Evolutionary conservation across 1,140 invertebrate genomes (phyloP).

Genomic region (Pemphigus obesinymphae): DNA sequence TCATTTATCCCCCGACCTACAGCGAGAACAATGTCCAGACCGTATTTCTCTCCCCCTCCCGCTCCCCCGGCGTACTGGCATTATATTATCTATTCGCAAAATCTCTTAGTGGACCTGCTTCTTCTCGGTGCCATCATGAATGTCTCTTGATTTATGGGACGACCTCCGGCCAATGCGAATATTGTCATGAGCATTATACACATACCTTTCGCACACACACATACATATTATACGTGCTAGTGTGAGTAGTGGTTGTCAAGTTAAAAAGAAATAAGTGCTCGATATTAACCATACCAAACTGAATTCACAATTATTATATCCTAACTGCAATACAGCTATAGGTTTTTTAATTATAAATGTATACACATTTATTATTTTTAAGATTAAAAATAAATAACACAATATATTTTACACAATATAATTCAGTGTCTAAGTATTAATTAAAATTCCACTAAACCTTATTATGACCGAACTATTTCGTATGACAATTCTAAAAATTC

Average conservation of each 20-base stretch:
- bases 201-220: neutral
- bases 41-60: constrained; percentile 15
- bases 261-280: neutral
- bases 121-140: constrained; percentile 32
- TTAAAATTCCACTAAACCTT: neutral
- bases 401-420: neutral
- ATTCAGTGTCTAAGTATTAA: neutral
- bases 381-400: neutral
- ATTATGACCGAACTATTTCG: neutral
- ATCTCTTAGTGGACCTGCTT: constrained; percentile 29
- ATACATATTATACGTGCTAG: neutral
- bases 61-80: neutral
- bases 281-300: neutral
- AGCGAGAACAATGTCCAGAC: constrained; percentile 40
- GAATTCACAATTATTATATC: neutral
- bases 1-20: constrained; percentile 33
- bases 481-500: neutral
- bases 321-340: neutral
- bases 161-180: constrained; percentile 30
- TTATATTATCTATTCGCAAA: constrained; percentile 34
- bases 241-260: neutral
- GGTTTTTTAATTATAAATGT: neutral
- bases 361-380: neutral
- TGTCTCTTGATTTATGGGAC: constrained; percentile 36
- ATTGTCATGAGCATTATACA: constrained; percentile 33